Conservation (phyloP, 1,140 invertebrate genomes). For the Ceratina calcarata region DNA sequence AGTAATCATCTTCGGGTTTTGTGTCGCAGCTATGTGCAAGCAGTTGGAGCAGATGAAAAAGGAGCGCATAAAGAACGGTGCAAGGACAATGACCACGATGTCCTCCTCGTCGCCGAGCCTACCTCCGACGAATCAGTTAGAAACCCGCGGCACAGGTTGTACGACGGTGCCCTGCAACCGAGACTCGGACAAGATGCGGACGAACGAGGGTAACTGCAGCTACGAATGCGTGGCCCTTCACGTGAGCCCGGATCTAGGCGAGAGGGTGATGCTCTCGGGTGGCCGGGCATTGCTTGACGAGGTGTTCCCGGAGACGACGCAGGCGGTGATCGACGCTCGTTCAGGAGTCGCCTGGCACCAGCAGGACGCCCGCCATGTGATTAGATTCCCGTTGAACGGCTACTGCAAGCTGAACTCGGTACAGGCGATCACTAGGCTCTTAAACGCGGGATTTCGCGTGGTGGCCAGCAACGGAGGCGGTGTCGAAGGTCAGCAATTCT, state of each 20-base stretch:
- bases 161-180: conserved; percentile 55
- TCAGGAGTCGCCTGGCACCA: conserved; percentile 92
- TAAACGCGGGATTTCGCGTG: conserved; percentile 91
- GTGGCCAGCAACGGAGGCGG: conserved; percentile 93
- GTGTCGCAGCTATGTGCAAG: conserved; percentile 84
- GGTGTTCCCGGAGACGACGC: conserved; percentile 93
- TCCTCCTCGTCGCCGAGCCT: conserved; percentile 71
- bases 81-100: conserved; percentile 44
- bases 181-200: conserved; percentile 64
- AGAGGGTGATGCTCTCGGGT: conserved; percentile 92
- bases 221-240: conserved; percentile 93
- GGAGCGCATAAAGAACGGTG: conserved; percentile 84
- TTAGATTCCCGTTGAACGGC: conserved; percentile 94
- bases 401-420: conserved; percentile 96
- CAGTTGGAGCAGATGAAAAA: conserved; percentile 89
- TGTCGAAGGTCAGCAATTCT: conserved; percentile 95
- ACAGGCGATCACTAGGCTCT: conserved; percentile 91
- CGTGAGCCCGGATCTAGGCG: conserved; percentile 93
- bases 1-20: too few relatives aligned
- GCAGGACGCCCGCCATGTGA: conserved; percentile 91
- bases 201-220: conserved; percentile 74
- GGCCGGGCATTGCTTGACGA: conserved; percentile 90
- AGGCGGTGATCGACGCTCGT: conserved; percentile 90
- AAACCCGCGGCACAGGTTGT: conserved; percentile 55
- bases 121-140: conserved; percentile 54